Evolutionary conservation across 2,888 invertebrate species (phyloP).

Genomic region (Trisateles emortualis): DNA sequence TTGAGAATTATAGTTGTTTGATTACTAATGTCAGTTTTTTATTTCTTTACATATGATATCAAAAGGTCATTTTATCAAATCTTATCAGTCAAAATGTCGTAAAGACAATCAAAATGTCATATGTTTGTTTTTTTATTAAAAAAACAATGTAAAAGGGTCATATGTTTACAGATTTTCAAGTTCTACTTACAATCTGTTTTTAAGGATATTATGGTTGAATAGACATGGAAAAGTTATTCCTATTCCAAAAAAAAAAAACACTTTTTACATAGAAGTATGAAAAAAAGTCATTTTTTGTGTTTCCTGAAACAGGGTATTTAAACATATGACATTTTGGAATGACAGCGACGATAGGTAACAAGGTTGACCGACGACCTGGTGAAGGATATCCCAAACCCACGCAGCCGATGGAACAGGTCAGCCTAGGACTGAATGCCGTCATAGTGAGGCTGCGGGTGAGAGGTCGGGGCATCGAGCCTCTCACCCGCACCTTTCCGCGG

Average conservation of each 20-base stretch:
- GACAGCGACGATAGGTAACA: neutral
- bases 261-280: neutral
- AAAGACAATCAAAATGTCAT: constrained; percentile 5
- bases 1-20: constrained; percentile 1
- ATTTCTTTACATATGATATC: constrained; percentile 1
- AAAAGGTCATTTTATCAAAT: neutral
- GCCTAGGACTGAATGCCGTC: too few relatives aligned
- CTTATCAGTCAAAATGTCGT: constrained; percentile 5
- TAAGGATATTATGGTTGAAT: neutral
- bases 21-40: constrained; percentile 1
- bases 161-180: neutral
- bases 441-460: too few relatives aligned
- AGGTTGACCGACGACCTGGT: too few relatives aligned
- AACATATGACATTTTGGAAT: neutral
- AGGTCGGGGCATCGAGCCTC: too few relatives aligned
- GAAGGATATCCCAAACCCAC: too few relatives aligned
- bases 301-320: neutral
- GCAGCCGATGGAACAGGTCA: too few relatives aligned
- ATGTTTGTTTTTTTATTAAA: constrained; percentile 3
- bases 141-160: constrained; percentile 4
- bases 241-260: neutral
- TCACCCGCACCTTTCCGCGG: too few relatives aligned
- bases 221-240: neutral
- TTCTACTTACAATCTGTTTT: neutral
- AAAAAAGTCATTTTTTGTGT: neutral